These are phyloP conservation scores for Cepaea hortensis DNA, from an alignment of 2,888 invertebrate species.

Conservation along the genomic window DNA sequence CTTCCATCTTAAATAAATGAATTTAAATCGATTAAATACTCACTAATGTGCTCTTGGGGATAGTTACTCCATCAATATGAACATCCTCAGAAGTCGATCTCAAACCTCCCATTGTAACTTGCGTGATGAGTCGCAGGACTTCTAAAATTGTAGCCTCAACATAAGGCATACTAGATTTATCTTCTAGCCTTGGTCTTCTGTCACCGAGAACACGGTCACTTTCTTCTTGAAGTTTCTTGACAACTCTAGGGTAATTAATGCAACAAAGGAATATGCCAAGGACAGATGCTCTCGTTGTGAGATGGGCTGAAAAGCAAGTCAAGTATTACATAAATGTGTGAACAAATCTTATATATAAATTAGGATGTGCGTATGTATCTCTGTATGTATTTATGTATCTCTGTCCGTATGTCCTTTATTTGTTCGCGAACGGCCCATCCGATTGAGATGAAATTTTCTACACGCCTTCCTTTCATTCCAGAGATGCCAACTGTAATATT, in stretches of 20 bases:
- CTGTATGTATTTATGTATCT: too few relatives aligned
- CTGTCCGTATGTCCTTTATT: too few relatives aligned
- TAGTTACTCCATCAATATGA: not conserved
- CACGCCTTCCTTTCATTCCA: too few relatives aligned
- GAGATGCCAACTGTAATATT: too few relatives aligned
- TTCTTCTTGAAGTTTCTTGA: slow-evolving; percentile 54
- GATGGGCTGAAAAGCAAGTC: slow-evolving; percentile 20
- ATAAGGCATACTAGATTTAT: slow-evolving; percentile 51
- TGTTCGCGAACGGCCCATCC: too few relatives aligned
- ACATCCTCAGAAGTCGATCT: not conserved
- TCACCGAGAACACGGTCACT: slow-evolving; percentile 52
- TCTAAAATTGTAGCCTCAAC: slow-evolving; percentile 51
- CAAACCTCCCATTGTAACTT: not conserved
- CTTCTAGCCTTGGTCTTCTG: slow-evolving; percentile 44
- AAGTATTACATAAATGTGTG: too few relatives aligned
- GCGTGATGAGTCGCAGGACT: not conserved
- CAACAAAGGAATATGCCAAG: slow-evolving; percentile 54
- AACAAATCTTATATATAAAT: too few relatives aligned
- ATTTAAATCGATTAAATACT: not conserved
- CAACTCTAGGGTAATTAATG: slow-evolving; percentile 55
- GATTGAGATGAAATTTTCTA: too few relatives aligned
- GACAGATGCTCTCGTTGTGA: slow-evolving; percentile 52
- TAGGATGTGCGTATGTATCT: too few relatives aligned
- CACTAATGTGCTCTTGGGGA: not conserved
- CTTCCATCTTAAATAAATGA: too few relatives aligned